Conservation (phyloP, 2,113 vertebrate species). For the Hydrolagus affinis region DNA sequence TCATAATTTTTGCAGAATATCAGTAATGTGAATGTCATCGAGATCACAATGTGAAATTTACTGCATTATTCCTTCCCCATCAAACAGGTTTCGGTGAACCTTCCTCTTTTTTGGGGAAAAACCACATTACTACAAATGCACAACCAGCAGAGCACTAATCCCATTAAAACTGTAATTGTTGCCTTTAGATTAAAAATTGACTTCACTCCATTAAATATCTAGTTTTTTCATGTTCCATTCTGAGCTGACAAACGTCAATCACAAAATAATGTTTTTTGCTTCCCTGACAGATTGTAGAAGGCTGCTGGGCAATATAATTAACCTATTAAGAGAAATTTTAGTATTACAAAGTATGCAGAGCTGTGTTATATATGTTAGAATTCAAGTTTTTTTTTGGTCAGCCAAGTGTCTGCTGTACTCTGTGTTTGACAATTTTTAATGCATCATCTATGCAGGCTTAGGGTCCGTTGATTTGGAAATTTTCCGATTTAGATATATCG, state of each 20-base stretch:
- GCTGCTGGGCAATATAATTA: neutral
- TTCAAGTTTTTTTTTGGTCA: too few relatives aligned
- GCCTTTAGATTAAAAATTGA: neutral
- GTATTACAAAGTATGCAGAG: neutral
- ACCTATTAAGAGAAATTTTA: neutral
- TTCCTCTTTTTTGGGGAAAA: neutral
- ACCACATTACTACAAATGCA: neutral
- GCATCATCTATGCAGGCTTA: too few relatives aligned
- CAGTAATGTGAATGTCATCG: neutral
- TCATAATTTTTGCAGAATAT: neutral
- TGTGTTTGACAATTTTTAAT: too few relatives aligned
- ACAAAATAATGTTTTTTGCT: neutral
- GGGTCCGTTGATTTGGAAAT: too few relatives aligned
- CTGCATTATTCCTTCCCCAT: neutral
- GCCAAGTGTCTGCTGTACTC: too few relatives aligned
- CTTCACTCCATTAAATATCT: neutral
- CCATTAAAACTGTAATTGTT: neutral
- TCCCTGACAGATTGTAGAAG: neutral
- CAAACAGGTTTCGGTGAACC: neutral
- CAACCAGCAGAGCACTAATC: neutral
- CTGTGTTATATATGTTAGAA: neutral
- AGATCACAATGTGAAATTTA: neutral
- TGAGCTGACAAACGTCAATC: neutral
- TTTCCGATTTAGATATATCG: too few relatives aligned
- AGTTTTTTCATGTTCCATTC: neutral